A percentile compares a stretch with the other conserved stretches of the same genome.
Evolutionary conservation across 2,888 invertebrate species (phyloP).

Genomic region (Colostygia pectinataria): DNA sequence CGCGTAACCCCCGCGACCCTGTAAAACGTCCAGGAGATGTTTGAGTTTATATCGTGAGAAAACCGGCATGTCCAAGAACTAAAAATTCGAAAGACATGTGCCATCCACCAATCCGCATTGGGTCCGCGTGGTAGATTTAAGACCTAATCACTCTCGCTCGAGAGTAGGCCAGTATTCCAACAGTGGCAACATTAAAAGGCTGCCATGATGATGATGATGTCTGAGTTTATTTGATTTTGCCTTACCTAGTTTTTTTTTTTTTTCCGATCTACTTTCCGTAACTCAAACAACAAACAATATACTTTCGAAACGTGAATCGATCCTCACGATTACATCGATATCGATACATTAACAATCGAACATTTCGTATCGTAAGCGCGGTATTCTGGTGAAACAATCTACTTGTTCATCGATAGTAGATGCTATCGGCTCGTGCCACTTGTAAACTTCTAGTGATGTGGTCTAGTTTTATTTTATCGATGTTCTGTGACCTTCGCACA

Average conservation of each 20-base stretch:
- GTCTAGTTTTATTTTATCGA: slow-evolving; percentile 37
- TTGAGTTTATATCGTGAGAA: too few relatives aligned
- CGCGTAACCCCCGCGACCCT: too few relatives aligned
- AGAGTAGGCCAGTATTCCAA: too few relatives aligned
- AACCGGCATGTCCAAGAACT: too few relatives aligned
- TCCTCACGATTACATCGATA: slow-evolving; percentile 61
- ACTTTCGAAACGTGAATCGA: slow-evolving; percentile 60
- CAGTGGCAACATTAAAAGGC: too few relatives aligned
- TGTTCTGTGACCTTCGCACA: slow-evolving; percentile 12
- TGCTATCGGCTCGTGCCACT: slow-evolving; percentile 80
- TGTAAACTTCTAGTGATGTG: slow-evolving; percentile 67
- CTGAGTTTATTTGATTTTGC: neutral
- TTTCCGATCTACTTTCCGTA: slow-evolving; percentile 8
- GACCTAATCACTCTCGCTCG: too few relatives aligned
- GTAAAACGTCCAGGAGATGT: too few relatives aligned
- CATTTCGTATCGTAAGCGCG: slow-evolving; percentile 53
- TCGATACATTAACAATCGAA: slow-evolving; percentile 58
- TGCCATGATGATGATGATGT: too few relatives aligned
- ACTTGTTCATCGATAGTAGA: slow-evolving; percentile 75
- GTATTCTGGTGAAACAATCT: slow-evolving; percentile 76
- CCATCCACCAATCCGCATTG: too few relatives aligned
- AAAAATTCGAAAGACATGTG: too few relatives aligned
- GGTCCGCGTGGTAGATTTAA: too few relatives aligned
- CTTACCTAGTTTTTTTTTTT: neutral
- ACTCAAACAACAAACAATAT: slow-evolving; percentile 30